Percentiles rank a stretch among this genome's conserved stretches.
These are phyloP conservation scores for Saxidomus purpurata DNA, from an alignment of 1,140 invertebrate species.

Conservation along the genomic window DNA sequence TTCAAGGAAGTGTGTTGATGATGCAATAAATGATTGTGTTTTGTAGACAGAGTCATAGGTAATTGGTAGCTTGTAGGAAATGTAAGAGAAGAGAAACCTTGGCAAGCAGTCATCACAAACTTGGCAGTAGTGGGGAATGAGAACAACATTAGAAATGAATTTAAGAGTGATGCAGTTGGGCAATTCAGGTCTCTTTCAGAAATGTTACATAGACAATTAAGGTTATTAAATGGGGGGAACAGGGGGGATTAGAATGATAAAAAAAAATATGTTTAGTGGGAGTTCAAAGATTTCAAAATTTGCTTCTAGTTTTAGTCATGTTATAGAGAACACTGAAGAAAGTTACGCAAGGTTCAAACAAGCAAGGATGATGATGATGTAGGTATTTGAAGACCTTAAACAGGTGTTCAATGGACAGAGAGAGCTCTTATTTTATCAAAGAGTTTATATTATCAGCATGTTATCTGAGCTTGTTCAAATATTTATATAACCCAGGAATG, in stretches of 20 bases:
- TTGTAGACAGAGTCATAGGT: not conserved
- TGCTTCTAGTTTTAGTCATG: no score
- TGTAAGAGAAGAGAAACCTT: not conserved
- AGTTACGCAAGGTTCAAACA: no score
- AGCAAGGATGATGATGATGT: no score
- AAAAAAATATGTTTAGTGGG: no score
- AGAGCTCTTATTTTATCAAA: not conserved
- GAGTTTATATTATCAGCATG: not conserved
- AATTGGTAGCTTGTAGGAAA: not conserved
- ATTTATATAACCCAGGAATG: constrained; percentile 2
- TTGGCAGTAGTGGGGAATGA: not conserved
- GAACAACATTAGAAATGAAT: not conserved
- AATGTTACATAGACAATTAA: not conserved
- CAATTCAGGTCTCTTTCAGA: not conserved
- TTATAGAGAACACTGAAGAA: no score
- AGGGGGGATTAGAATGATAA: no score
- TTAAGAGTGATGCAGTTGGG: not conserved
- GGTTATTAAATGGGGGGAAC: no score
- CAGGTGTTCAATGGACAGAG: not conserved
- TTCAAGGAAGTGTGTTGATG: not conserved
- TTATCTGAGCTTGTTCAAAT: constrained; percentile 23
- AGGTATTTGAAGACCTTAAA: no score
- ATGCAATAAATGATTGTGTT: not conserved
- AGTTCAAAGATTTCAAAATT: no score
- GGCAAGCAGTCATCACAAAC: not conserved